Conservation (phyloP, 2,888 invertebrate species). For the Ormyrus nitidulus region DNA sequence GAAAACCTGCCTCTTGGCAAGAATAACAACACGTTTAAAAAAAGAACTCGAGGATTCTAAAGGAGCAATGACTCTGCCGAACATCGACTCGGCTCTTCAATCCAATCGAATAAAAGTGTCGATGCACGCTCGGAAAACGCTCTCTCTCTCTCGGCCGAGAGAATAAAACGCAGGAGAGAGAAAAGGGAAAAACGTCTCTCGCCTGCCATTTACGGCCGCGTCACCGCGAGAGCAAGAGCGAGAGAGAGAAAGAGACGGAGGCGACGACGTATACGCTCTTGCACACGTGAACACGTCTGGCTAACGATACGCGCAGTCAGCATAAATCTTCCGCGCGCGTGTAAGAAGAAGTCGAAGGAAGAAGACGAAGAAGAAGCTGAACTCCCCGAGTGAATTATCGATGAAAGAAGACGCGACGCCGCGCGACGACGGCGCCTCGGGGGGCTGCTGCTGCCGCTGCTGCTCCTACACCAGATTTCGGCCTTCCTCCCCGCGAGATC, state of each 20-base stretch:
- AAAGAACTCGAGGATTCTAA: not conserved
- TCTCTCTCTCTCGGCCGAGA: not conserved
- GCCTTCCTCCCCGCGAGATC: too few species aligned
- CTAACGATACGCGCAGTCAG: too few species aligned
- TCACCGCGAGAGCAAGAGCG: not conserved
- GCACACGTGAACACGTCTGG: not conserved
- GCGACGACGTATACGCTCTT: not conserved
- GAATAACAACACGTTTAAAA: slow-evolving; percentile 7
- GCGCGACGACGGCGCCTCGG: too few species aligned
- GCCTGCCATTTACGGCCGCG: not conserved
- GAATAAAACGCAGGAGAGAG: not conserved
- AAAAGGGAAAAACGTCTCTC: slow-evolving; percentile 12
- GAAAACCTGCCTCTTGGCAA: slow-evolving; percentile 4
- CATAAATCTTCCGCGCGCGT: too few species aligned
- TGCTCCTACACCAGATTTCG: too few species aligned
- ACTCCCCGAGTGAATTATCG: too few species aligned
- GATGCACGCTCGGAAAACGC: not conserved
- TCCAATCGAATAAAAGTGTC: slow-evolving; percentile 16
- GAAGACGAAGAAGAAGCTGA: too few species aligned
- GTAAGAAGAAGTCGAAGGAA: too few species aligned
- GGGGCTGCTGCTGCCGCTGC: too few species aligned
- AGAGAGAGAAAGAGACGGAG: not conserved
- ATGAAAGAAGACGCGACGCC: too few species aligned
- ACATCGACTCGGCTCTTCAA: not conserved
- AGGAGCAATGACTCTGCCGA: slow-evolving; percentile 32